phyloP scores from a whole-genome alignment of 2,797 vertebrate species.

The Poliocrania exsul region DNA sequence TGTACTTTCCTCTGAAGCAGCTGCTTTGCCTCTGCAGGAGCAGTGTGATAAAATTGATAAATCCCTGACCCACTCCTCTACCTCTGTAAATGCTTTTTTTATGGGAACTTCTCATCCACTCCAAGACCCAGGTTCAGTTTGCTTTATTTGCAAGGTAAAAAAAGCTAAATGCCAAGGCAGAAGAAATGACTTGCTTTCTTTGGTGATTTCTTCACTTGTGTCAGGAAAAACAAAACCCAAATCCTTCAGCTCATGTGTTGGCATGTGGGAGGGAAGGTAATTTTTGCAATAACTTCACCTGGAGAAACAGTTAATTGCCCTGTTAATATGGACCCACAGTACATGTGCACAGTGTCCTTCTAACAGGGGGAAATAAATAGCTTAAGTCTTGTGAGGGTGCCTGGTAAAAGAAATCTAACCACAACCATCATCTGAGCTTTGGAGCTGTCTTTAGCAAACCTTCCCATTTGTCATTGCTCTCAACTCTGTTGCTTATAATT shows the following conservation, averaged over 20 bases:
- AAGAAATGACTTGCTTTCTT: not conserved
- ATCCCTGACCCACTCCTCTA: not conserved
- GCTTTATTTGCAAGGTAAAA: not conserved
- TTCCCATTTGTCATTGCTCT: not conserved
- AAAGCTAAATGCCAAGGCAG: not conserved
- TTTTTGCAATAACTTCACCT: not conserved
- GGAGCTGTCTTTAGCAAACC: not conserved
- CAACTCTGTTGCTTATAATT: not conserved
- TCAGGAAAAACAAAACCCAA: not conserved
- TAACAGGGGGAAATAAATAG: not conserved
- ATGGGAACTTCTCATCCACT: not conserved
- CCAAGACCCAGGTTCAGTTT: not conserved
- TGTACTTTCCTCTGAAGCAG: constrained; percentile 23
- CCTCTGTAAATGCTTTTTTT: not conserved
- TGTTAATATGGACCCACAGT: not conserved
- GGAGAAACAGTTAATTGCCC: not conserved
- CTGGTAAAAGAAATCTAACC: not conserved
- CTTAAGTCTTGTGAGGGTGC: not conserved
- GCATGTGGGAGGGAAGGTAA: not conserved
- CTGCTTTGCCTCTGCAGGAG: constrained; percentile 14
- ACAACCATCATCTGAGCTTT: not conserved
- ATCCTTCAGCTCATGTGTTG: not conserved
- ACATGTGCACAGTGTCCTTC: not conserved
- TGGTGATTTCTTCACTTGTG: not conserved
- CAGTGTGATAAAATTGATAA: not conserved